Evolutionary conservation across 2,113 vertebrate genomes (phyloP).

Genomic region (Urocolius indicus): DNA sequence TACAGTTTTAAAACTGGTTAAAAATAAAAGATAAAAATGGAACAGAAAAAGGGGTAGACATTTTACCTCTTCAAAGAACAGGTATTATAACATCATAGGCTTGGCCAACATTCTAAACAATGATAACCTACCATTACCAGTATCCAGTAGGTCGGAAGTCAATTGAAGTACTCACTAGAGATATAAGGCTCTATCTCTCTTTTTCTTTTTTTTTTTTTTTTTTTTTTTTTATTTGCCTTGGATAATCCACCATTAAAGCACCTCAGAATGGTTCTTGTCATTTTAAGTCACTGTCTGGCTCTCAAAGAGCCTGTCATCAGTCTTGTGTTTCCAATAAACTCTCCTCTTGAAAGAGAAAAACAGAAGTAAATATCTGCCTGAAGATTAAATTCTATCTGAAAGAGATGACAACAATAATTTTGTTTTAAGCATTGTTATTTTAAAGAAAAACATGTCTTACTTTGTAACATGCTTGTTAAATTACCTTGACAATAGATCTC

Average conservation of each 20-base stretch:
- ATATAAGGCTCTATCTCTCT: neutral
- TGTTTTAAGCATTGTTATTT: neutral
- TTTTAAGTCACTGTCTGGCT: neutral
- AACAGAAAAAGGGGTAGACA: neutral
- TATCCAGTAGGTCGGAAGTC: neutral
- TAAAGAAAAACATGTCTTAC: neutral
- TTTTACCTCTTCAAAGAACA: neutral
- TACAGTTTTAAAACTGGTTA: neutral
- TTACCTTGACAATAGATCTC: neutral
- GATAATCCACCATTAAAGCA: neutral
- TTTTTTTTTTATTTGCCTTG: neutral
- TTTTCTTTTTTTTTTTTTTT: neutral
- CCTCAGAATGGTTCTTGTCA: constrained; percentile 25
- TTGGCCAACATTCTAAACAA: neutral
- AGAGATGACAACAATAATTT: neutral
- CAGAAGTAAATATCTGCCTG: neutral
- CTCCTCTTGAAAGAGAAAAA: constrained; percentile 23
- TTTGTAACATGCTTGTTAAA: neutral
- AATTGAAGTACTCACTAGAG: constrained; percentile 7
- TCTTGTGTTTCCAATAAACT: constrained; percentile 1
- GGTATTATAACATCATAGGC: neutral
- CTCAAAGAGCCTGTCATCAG: neutral
- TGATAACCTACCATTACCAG: neutral
- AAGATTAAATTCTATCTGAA: neutral
- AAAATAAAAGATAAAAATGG: neutral